Percentiles rank a stretch among this genome's conserved stretches.
Conservation (phyloP, 2,888 invertebrate species). For the Dryadula phaetusa region DNA sequence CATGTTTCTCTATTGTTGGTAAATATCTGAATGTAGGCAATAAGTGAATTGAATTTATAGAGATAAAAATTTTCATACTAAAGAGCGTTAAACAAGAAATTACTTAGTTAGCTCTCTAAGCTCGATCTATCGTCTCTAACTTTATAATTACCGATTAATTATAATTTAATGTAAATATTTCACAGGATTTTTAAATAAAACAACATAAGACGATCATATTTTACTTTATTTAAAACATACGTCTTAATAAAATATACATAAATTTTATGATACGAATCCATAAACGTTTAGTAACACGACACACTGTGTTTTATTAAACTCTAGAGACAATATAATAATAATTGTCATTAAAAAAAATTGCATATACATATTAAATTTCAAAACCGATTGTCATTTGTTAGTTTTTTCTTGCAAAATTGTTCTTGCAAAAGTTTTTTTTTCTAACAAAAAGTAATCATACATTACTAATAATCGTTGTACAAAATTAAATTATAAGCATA, state of each 20-base stretch:
- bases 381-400: not conserved
- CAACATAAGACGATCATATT: not conserved
- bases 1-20: too few relatives aligned
- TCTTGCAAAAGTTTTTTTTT: too few relatives aligned
- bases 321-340: not conserved
- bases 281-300: too few relatives aligned
- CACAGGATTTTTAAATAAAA: not conserved
- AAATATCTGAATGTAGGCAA: too few relatives aligned
- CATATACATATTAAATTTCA: not conserved
- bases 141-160: too few relatives aligned
- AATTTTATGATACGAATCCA: not conserved
- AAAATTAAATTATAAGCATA: not conserved
- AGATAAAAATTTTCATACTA: too few relatives aligned
- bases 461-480: not conserved
- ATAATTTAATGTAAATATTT: too few relatives aligned
- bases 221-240: constrained; percentile 13
- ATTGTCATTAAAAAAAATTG: not conserved
- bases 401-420: too few relatives aligned
- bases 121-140: too few relatives aligned
- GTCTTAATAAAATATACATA: constrained; percentile 11
- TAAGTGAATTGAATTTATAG: too few relatives aligned
- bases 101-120: too few relatives aligned
- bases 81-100: too few relatives aligned
- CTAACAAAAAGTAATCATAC: not conserved
- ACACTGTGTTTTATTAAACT: not conserved